These are phyloP conservation scores for Xenus cinereus DNA, from an alignment of 2,113 vertebrate genomes.

Conservation along the genomic window DNA sequence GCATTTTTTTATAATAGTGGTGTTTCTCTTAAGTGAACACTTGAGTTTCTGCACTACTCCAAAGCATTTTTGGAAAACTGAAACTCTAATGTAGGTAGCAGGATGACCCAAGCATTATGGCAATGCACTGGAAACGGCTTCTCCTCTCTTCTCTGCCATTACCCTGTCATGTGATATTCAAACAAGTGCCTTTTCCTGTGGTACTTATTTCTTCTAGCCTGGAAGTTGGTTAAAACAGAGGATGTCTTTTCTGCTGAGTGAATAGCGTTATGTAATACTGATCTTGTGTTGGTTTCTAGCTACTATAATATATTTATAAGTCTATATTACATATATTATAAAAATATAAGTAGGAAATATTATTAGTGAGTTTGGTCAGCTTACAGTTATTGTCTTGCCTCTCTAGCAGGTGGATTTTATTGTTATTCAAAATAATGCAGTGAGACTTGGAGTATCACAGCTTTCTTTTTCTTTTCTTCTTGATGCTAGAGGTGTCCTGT, in stretches of 20 bases:
- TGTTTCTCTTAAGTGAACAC: conserved; percentile 5
- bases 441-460: background rate
- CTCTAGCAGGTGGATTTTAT: conserved; percentile 3
- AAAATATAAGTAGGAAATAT: background rate
- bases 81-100: background rate
- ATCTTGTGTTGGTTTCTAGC: background rate
- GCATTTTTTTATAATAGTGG: background rate
- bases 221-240: background rate
- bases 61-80: conserved; percentile 3
- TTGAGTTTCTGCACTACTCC: background rate
- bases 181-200: background rate
- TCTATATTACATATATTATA: background rate
- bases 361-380: background rate
- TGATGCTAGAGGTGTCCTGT: background rate
- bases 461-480: background rate
- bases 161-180: background rate
- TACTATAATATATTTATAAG: background rate
- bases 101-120: background rate
- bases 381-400: background rate
- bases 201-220: background rate
- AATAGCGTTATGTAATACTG: background rate
- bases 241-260: background rate
- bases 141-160: background rate
- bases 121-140: background rate
- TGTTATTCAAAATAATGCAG: background rate